Percentiles rank a stretch among this genome's conserved stretches.
Evolutionary conservation across 2,797 vertebrate genomes (phyloP).

Genomic region (Hemitrygon akajei): DNA sequence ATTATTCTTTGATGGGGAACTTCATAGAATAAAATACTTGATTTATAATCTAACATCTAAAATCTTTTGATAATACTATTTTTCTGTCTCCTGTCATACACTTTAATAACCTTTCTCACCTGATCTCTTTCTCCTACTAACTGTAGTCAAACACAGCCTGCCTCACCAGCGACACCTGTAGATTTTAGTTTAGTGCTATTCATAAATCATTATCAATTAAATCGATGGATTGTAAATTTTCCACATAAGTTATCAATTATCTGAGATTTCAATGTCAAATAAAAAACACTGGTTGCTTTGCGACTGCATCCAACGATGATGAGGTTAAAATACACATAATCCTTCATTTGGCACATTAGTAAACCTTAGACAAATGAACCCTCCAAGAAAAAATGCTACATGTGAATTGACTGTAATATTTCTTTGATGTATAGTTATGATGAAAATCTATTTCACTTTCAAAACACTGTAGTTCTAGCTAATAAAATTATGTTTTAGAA

Average conservation of each 20-base stretch:
- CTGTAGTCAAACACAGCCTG: background rate
- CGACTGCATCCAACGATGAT: background rate
- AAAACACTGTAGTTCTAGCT: background rate
- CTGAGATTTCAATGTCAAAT: background rate
- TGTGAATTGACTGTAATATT: background rate
- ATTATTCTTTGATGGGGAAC: background rate
- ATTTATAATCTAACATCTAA: background rate
- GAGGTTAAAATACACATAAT: too few species aligned
- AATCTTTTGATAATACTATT: background rate
- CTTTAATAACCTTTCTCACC: background rate
- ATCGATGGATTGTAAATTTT: background rate
- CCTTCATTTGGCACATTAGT: background rate
- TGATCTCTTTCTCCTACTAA: background rate
- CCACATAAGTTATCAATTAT: background rate
- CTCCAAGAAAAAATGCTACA: background rate
- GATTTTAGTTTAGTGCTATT: background rate
- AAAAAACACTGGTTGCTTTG: background rate
- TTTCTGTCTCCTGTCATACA: background rate
- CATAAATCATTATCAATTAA: background rate
- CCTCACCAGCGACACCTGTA: background rate
- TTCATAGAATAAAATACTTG: background rate
- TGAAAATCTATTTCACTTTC: background rate
- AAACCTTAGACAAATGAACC: background rate
- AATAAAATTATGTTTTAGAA: conserved; percentile 15
- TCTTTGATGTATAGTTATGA: conserved; percentile 6